Evolutionary conservation across 2,113 vertebrate genomes (phyloP), one percentile per base, ranked within the genome.

Genomic region (Chloroceryle aenea): DNA sequence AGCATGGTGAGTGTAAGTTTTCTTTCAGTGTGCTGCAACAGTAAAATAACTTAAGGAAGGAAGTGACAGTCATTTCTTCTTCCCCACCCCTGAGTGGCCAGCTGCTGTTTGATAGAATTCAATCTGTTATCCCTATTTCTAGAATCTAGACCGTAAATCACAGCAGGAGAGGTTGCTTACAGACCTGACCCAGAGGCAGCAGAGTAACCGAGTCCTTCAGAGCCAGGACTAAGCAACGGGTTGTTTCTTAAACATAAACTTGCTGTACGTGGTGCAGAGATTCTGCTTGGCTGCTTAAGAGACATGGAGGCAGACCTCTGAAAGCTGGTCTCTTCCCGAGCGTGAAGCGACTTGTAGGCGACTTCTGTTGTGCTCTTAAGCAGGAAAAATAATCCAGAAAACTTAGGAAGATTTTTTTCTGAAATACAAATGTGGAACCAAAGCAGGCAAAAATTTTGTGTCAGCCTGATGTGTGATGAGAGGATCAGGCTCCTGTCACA

Each of bases 251-350:
- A 30, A 40, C 9, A 19, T 5, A 21, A 53, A 47, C 26, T 61
- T 86, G 26, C 22, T 19, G 0, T 43, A 12, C 1, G 0, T 25
- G n/a, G 7, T 47, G 34, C 47, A 61, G 40, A 56, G 42, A 2
- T 36, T 36, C 25, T 3, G 1, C 63, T 53, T 22, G 36, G 22
- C n/a, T 3, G 4, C 38, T 62, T 69, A 6, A 32, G n/a, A 63
- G 48, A 5, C 6, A 12, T 27, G 9, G 69, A n/a, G 48, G 47
- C 43, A 36, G 21, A 32, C 66, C 14, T 32, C 34, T 59, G 58
- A 64, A 43, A 61, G 58, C 16, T 43, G 26, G 20, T 22, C 25
- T 62, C 19, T 42, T 21, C 12, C 29, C 36, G 64, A 64, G n/a
- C 16, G 68, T 62, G n/a, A 45, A 26, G n/a, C 22, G 7, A 47